phyloP scores from a whole-genome alignment of 1,140 invertebrate genomes.

The Pseudomyrmex flavicornis region DNA sequence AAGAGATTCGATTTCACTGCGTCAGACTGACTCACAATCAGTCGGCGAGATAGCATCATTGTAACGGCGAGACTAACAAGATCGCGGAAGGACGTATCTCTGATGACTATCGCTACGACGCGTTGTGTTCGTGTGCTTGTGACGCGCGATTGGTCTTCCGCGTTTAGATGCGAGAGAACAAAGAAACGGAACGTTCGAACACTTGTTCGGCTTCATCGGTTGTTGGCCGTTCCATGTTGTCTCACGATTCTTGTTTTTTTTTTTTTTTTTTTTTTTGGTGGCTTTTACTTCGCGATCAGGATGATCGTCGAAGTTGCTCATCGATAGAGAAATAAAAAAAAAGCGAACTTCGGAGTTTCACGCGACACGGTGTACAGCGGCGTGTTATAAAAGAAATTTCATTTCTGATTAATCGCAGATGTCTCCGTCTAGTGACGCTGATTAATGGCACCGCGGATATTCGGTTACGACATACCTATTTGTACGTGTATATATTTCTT shows the following conservation, averaged over 20 bases:
- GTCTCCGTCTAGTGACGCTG: background rate
- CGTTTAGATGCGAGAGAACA: background rate
- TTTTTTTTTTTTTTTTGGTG: background rate
- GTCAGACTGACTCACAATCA: constrained; percentile 1
- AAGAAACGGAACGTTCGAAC: background rate
- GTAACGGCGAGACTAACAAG: constrained; percentile 48
- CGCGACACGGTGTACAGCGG: too few relatives aligned
- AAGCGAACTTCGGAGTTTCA: background rate
- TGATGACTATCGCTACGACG: constrained; percentile 35
- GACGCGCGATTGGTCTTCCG: constrained; percentile 20
- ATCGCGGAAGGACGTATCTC: constrained; percentile 59
- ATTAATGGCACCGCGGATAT: background rate
- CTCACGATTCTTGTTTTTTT: background rate
- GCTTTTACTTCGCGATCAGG: background rate
- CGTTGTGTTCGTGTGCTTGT: background rate
- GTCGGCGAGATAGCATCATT: constrained; percentile 51
- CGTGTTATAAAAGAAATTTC: background rate
- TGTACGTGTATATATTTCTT: background rate
- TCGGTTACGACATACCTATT: background rate
- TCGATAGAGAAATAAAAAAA: background rate
- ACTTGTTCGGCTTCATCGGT: constrained; percentile 1
- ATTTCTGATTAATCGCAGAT: background rate
- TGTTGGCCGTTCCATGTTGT: background rate
- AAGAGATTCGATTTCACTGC: constrained; percentile 65
- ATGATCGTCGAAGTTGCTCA: too few relatives aligned